Evolutionary conservation across 2,113 vertebrate species (phyloP).

Genomic region (Chionodraco myersi): DNA sequence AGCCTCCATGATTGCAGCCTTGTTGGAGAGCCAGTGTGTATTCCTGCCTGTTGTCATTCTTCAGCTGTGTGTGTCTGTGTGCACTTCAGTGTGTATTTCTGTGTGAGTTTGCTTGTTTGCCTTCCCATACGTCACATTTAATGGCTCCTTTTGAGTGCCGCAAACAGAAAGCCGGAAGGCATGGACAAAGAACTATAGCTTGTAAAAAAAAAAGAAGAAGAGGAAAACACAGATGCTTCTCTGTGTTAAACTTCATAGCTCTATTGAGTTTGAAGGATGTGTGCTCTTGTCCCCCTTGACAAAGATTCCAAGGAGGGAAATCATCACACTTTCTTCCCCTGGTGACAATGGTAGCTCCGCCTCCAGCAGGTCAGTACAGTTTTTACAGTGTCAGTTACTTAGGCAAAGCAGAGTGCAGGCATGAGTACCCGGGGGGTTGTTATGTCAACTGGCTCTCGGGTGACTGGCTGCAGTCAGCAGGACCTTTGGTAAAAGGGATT

Average conservation of each 20-base stretch:
- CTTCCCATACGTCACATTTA: conserved; percentile 66
- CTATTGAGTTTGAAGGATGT: conserved; percentile 32
- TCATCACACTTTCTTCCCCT: conserved; percentile 25
- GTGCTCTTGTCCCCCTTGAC: neutral
- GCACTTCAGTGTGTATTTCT: neutral
- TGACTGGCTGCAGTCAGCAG: conserved; percentile 70
- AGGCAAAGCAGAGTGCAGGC: conserved; percentile 50
- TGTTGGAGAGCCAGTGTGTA: conserved; percentile 28
- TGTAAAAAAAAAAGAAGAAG: conserved; percentile 19
- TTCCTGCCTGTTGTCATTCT: conserved; percentile 6
- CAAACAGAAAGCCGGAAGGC: conserved; percentile 59
- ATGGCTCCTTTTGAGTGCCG: conserved; percentile 59
- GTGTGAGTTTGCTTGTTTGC: conserved; percentile 45
- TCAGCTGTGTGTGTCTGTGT: conserved; percentile 13
- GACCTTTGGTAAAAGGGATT: conserved; percentile 78
- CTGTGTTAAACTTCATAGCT: conserved; percentile 25
- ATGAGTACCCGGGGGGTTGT: conserved; percentile 62
- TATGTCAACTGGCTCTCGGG: conserved; percentile 76
- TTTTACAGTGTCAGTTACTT: conserved; percentile 64
- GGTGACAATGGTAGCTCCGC: conserved; percentile 22
- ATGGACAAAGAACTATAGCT: conserved; percentile 51
- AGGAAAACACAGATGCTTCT: conserved; percentile 27
- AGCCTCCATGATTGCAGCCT: conserved; percentile 46
- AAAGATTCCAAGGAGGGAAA: conserved; percentile 14
- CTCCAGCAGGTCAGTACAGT: conserved; percentile 48